Conservation (phyloP, 2,113 vertebrate species). For the Misgurnus anguillicaudatus region DNA sequence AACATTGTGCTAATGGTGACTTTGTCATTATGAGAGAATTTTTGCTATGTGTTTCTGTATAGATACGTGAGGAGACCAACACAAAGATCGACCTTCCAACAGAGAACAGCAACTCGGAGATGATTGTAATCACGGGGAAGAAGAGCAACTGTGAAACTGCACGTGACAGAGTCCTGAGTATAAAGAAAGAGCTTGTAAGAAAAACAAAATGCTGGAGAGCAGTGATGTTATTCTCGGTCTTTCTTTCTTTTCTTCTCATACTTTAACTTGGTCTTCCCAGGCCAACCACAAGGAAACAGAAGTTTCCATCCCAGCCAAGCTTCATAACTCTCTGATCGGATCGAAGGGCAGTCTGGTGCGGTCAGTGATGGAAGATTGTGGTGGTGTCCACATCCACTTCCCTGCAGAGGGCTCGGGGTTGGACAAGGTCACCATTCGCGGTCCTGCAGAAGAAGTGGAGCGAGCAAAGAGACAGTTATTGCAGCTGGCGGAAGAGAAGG, state of each 20-base stretch:
- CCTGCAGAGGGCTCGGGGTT: conserved; percentile 77
- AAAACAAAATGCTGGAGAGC: neutral
- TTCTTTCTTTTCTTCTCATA: neutral
- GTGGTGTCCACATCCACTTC: conserved; percentile 82
- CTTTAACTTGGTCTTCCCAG: conserved; percentile 54
- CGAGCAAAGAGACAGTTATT: conserved; percentile 78
- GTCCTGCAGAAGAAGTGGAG: conserved; percentile 75
- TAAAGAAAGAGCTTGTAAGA: conserved; percentile 83
- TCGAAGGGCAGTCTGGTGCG: conserved; percentile 82
- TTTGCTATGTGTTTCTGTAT: conserved; percentile 6
- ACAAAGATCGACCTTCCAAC: conserved; percentile 85
- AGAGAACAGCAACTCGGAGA: conserved; percentile 83
- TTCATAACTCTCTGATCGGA: conserved; percentile 84
- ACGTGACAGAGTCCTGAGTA: conserved; percentile 77
- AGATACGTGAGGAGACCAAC: conserved; percentile 85
- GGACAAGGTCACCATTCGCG: conserved; percentile 78
- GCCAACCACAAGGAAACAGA: conserved; percentile 80
- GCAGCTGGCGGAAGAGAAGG: conserved; percentile 81
- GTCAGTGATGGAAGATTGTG: conserved; percentile 83
- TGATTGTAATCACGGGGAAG: conserved; percentile 81
- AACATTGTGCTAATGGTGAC: neutral
- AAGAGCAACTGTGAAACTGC: conserved; percentile 78
- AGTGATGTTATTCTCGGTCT: neutral
- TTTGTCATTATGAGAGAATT: neutral
- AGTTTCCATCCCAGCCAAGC: conserved; percentile 78